phyloP scores from a whole-genome alignment of 2,113 vertebrate genomes.

The Helogale parvula region DNA sequence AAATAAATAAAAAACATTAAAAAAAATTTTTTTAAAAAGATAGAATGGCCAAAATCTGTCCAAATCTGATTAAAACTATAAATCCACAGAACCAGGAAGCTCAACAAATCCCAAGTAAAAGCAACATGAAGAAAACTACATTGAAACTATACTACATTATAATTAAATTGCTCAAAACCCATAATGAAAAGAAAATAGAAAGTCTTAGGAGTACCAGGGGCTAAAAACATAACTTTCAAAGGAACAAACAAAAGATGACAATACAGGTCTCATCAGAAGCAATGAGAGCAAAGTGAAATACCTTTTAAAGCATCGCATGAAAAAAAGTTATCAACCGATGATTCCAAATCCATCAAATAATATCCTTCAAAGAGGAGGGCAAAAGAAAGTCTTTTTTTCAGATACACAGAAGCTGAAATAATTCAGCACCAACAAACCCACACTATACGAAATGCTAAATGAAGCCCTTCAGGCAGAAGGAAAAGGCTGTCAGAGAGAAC shows the following conservation, averaged over 20 bases:
- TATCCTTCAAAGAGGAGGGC: not conserved
- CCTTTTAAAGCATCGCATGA: not conserved
- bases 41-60: conserved; percentile 4
- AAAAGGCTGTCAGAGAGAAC: not conserved
- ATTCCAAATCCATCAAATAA: not conserved
- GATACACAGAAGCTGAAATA: not conserved
- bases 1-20: too few relatives aligned
- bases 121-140: not conserved
- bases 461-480: not conserved
- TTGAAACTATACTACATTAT: not conserved
- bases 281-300: not conserved
- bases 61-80: not conserved
- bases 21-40: not conserved
- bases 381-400: conserved; percentile 3
- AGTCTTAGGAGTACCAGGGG: not conserved
- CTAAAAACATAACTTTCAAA: not conserved
- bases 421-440: not conserved
- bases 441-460: not conserved
- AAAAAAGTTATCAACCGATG: not conserved
- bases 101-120: conserved; percentile 34
- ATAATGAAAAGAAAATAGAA: conserved; percentile 6
- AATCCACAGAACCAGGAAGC: not conserved
- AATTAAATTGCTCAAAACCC: conserved; percentile 24
- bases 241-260: not conserved
- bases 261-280: not conserved